A percentile compares a stretch with the other conserved stretches of the same genome.
Conservation (phyloP, 2,888 invertebrate species). For the Ischnus inquisitorius region DNA sequence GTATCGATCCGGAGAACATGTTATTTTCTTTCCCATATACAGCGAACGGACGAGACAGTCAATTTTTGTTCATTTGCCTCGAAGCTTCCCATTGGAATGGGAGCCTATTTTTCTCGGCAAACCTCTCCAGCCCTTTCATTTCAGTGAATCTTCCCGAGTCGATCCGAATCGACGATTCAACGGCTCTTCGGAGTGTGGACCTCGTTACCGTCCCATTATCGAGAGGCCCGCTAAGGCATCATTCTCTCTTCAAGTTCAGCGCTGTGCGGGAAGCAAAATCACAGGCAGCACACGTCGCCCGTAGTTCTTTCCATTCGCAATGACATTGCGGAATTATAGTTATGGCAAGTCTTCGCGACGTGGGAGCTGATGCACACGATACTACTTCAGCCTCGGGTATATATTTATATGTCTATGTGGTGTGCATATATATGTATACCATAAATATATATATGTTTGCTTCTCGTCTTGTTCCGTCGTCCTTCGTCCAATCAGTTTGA, state of each 20-base stretch:
- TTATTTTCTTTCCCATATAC: constrained; percentile 40
- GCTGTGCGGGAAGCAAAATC: constrained; percentile 37
- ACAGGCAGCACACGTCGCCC: constrained; percentile 41
- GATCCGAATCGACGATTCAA: constrained; percentile 37
- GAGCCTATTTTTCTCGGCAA: constrained; percentile 19
- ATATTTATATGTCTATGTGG: neutral
- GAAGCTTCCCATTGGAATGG: neutral
- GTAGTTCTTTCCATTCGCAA: constrained; percentile 50
- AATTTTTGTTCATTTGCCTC: constrained; percentile 20
- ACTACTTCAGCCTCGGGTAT: constrained; percentile 21
- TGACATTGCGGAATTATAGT: constrained; percentile 75
- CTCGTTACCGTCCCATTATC: constrained; percentile 76
- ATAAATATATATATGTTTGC: constrained; percentile 42
- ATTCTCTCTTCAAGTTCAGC: constrained; percentile 68
- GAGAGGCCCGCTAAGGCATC: constrained; percentile 71
- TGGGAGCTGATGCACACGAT: constrained; percentile 51
- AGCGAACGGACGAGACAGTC: constrained; percentile 11
- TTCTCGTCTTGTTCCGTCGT: constrained; percentile 36
- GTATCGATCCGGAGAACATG: constrained; percentile 17
- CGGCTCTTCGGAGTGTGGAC: constrained; percentile 23
- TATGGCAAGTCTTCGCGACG: constrained; percentile 66
- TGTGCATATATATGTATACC: constrained; percentile 22
- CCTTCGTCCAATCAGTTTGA: constrained; percentile 72
- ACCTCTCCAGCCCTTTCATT: constrained; percentile 27
- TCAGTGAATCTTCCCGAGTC: constrained; percentile 15